These are phyloP conservation scores for Brachirus orientalis DNA, from an alignment of 2,113 vertebrate species.

Conservation along the genomic window DNA sequence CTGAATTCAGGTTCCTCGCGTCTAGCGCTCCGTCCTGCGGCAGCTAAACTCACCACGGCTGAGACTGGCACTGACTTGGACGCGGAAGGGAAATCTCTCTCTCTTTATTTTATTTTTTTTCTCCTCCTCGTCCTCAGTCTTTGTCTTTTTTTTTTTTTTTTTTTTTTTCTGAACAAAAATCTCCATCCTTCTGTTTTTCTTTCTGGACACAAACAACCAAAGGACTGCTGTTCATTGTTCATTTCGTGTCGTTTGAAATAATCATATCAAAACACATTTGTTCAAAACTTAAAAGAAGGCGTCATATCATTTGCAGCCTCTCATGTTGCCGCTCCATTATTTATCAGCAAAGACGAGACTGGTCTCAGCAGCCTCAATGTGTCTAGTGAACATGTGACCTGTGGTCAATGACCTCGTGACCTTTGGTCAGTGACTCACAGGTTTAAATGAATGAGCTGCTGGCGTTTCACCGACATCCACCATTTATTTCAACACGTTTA, in stretches of 20 bases:
- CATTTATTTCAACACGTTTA: too few relatives aligned
- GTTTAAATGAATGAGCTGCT: neutral
- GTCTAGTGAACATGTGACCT: accelerated
- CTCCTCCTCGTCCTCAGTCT: neutral
- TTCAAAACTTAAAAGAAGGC: too few relatives aligned
- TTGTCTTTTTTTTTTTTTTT: neutral
- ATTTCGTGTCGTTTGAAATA: constrained; percentile 3
- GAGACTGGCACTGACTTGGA: constrained; percentile 67
- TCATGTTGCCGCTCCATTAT: neutral
- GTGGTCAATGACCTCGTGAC: constrained; percentile 11
- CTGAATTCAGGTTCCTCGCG: constrained; percentile 12
- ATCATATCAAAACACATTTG: constrained; percentile 8
- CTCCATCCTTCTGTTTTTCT: too few relatives aligned
- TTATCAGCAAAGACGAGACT: neutral
- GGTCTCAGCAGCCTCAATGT: accelerated
- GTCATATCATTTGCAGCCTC: accelerated
- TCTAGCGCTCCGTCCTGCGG: constrained; percentile 63
- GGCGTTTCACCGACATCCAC: neutral
- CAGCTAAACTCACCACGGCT: constrained; percentile 73
- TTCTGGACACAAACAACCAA: constrained; percentile 53
- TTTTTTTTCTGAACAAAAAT: neutral
- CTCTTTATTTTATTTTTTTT: neutral
- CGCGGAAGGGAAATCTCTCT: constrained; percentile 38
- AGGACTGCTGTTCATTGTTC: constrained; percentile 24
- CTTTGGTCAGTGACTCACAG: constrained; percentile 13